Evolutionary conservation across 2,113 vertebrate species (phyloP), one percentile per base, ranked within the genome.

Genomic region (Phoxinus phoxinus): DNA sequence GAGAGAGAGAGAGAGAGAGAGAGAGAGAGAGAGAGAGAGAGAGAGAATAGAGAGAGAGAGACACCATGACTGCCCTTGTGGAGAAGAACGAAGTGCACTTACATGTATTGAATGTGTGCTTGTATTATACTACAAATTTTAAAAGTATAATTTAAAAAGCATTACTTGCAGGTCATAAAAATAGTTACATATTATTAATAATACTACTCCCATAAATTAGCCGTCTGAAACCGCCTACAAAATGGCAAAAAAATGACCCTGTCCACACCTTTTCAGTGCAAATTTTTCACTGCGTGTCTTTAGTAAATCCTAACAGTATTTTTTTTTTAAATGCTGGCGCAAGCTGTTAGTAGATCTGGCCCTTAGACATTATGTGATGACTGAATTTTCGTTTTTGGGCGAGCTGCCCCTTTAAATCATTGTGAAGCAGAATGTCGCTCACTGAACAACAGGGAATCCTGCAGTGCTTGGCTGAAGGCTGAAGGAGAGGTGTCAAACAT

Each of bases 401-500:
- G 7, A 72, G 7, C 48, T 27, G 19, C 41, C 23, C 30, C 56
- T 59, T n/a, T 41, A 59, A 25, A 30, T 73, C 23, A 63, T 41
- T 9, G 2, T 11, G 23, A 46, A 4, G 17, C 51, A 72, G 32
- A 73, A 13, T 53, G 59, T 41, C n/a, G 48, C 44, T 53, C 44
- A 63, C 69, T 53, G 41, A 63, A 72, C 27, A 25, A 15, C 17
- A 73, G 63, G 63, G 56, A n/a, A 81, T 81, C 15, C 53, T 67
- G 27, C 79, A 41, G 53, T n/a, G 41, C 27, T 30, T 10, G n/a
- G 67, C 41, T 86, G 44, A 88, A 83, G 74, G 27, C 41, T 86
- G 44, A 88, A 83, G 74, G 27, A 84, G 48, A 30, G 41, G 84
- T 74, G 75, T 86, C 77, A 86, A 75, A 84, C 44, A 75, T 75